Conservation (phyloP, 2,888 invertebrate species). For the Pollenia angustigena region DNA sequence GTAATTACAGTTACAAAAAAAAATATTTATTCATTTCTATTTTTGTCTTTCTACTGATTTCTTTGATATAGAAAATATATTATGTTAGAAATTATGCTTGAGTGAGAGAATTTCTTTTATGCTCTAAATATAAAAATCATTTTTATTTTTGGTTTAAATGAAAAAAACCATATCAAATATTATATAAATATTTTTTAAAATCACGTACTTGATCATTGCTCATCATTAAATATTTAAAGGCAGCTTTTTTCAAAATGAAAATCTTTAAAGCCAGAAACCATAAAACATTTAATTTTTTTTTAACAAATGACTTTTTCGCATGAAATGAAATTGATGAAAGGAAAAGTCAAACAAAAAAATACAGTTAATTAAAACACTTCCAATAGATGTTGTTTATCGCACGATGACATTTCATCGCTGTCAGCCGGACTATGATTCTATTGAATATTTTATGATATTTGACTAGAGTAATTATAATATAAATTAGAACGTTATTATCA, state of each 20-base stretch:
- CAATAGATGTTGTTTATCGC: background rate
- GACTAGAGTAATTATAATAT: no score
- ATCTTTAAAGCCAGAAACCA: background rate
- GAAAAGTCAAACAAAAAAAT: background rate
- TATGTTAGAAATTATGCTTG: background rate
- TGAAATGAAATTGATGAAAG: background rate
- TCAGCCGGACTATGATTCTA: no score
- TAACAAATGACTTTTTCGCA: background rate
- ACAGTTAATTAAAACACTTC: background rate
- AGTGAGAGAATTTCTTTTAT: background rate
- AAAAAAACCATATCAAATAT: background rate
- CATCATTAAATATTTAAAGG: conserved; percentile 15
- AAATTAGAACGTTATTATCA: no score
- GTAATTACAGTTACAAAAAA: no score
- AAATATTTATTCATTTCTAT: background rate
- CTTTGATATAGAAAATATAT: background rate
- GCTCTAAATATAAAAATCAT: no score
- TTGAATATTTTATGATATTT: no score
- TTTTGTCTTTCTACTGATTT: conserved; percentile 3
- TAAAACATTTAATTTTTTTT: conserved; percentile 15
- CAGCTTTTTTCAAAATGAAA: background rate
- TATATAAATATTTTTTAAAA: background rate
- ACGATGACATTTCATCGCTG: no score
- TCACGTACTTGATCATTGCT: background rate
- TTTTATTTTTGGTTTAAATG: background rate